phyloP scores from a whole-genome alignment of 2,888 invertebrate genomes.

The Euzetes globulus region DNA sequence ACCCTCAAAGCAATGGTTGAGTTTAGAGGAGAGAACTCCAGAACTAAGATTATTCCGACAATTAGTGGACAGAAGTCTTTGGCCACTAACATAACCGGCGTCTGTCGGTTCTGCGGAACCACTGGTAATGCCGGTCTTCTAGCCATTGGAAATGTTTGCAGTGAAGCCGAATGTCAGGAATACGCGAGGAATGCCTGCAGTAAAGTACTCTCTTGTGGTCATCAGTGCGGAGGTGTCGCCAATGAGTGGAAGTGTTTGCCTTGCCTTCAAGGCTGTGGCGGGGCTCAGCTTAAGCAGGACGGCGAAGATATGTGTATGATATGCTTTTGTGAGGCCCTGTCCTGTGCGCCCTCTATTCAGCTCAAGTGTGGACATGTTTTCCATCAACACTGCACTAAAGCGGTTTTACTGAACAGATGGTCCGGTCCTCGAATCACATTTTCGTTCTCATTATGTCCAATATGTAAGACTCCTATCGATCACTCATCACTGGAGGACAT shows the following conservation, averaged over 20 bases:
- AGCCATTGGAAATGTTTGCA: slow-evolving; percentile 86
- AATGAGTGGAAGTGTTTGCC: slow-evolving; percentile 76
- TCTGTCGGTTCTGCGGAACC: slow-evolving; percentile 84
- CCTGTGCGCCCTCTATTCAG: slow-evolving; percentile 89
- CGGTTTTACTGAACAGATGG: slow-evolving; percentile 78
- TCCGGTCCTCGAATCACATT: slow-evolving; percentile 92
- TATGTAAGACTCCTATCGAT: slow-evolving; percentile 84
- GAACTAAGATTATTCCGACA: slow-evolving; percentile 2
- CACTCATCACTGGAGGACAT: slow-evolving; percentile 71
- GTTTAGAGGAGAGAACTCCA: slow-evolving; percentile 60
- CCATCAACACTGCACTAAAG: slow-evolving; percentile 81
- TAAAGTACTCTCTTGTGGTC: slow-evolving; percentile 75
- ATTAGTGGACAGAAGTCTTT: not conserved
- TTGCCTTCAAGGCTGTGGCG: slow-evolving; percentile 73
- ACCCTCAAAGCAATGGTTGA: slow-evolving; percentile 74
- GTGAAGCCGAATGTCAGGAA: slow-evolving; percentile 86
- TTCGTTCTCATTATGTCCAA: slow-evolving; percentile 89
- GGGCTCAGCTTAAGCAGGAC: slow-evolving; percentile 68
- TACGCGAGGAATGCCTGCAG: slow-evolving; percentile 72
- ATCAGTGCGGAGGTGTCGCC: slow-evolving; percentile 86
- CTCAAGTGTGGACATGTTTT: slow-evolving; percentile 91
- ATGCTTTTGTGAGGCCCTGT: slow-evolving; percentile 92
- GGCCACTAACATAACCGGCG: slow-evolving; percentile 52
- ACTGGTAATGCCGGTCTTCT: slow-evolving; percentile 70
- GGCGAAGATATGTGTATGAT: slow-evolving; percentile 99